phyloP scores from a whole-genome alignment of 2,797 vertebrate genomes.

The Malurus splendens region DNA sequence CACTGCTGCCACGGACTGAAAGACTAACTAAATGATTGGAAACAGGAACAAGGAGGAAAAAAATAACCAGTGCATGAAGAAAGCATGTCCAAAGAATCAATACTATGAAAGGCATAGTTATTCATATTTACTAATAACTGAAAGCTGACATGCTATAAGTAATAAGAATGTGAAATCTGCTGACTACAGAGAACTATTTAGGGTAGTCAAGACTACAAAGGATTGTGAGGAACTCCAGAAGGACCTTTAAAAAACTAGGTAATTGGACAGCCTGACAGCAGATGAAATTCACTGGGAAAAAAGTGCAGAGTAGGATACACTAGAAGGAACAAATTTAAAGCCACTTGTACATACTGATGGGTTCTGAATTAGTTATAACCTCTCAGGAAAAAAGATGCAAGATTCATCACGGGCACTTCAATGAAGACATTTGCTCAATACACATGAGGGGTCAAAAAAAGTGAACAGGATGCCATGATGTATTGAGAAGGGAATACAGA shows the following conservation, averaged over 20 bases:
- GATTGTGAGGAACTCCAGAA: slow-evolving; percentile 41
- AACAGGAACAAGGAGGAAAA: not conserved
- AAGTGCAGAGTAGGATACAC: slow-evolving; percentile 50
- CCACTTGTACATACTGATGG: slow-evolving; percentile 47
- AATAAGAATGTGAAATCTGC: slow-evolving; percentile 53
- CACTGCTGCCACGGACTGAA: not conserved
- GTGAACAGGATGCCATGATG: slow-evolving; percentile 18
- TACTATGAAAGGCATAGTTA: slow-evolving; percentile 40
- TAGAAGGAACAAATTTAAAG: slow-evolving; percentile 52
- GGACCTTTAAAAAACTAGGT: slow-evolving; percentile 59
- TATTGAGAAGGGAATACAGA: slow-evolving; percentile 52
- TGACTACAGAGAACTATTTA: slow-evolving; percentile 32
- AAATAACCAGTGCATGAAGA: slow-evolving; percentile 40
- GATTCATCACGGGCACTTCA: slow-evolving; percentile 21
- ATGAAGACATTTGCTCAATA: slow-evolving; percentile 41
- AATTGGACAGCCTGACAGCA: slow-evolving; percentile 62
- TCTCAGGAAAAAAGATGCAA: slow-evolving; percentile 47
- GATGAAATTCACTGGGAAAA: slow-evolving; percentile 60
- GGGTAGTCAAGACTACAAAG: slow-evolving; percentile 22
- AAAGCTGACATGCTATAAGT: slow-evolving; percentile 56
- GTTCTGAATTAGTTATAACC: slow-evolving; percentile 55
- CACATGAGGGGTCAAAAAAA: slow-evolving; percentile 45
- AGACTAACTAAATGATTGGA: slow-evolving; percentile 23
- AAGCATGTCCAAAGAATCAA: slow-evolving; percentile 50
- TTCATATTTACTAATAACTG: slow-evolving; percentile 71